Evolutionary conservation across 2,797 vertebrate species (phyloP).

Genomic region (Gymnothorax javanicus): DNA sequence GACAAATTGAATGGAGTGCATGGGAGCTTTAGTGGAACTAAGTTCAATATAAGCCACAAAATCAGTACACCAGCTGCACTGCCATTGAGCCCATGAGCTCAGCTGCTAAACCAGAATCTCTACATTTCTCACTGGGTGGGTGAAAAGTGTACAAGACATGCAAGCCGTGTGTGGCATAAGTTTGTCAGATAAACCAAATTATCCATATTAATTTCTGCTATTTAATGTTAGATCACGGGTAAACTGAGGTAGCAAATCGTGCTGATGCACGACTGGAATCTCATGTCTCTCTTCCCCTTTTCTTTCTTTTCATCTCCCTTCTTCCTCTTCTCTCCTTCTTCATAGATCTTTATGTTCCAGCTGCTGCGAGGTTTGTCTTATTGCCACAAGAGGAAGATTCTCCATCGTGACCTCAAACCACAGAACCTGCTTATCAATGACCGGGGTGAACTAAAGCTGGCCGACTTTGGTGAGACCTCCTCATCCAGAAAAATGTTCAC

Average conservation of each 20-base stretch:
- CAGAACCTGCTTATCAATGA: slow-evolving; percentile 81
- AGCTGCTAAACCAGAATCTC: background rate
- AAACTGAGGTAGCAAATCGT: background rate
- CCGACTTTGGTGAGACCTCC: slow-evolving; percentile 72
- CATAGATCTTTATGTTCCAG: slow-evolving; percentile 75
- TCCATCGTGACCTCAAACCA: slow-evolving; percentile 79
- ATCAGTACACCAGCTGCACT: background rate
- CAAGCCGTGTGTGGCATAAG: background rate
- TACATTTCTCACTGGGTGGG: background rate
- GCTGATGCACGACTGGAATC: background rate
- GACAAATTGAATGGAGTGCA: no score
- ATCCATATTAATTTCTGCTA: background rate
- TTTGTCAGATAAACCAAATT: background rate
- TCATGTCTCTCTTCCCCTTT: background rate
- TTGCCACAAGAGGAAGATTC: slow-evolving; percentile 76
- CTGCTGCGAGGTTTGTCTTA: slow-evolving; percentile 76
- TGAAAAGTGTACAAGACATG: background rate
- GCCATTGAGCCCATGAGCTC: background rate
- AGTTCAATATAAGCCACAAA: background rate
- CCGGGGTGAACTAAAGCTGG: slow-evolving; percentile 77
- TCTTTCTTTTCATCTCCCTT: background rate
- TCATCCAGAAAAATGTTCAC: no score
- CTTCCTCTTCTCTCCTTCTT: background rate
- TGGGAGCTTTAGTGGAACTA: background rate
- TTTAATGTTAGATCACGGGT: background rate